These are phyloP conservation scores for Brachionus asplanchnoidis DNA, from an alignment of 1,140 invertebrate species.

Conservation along the genomic window DNA sequence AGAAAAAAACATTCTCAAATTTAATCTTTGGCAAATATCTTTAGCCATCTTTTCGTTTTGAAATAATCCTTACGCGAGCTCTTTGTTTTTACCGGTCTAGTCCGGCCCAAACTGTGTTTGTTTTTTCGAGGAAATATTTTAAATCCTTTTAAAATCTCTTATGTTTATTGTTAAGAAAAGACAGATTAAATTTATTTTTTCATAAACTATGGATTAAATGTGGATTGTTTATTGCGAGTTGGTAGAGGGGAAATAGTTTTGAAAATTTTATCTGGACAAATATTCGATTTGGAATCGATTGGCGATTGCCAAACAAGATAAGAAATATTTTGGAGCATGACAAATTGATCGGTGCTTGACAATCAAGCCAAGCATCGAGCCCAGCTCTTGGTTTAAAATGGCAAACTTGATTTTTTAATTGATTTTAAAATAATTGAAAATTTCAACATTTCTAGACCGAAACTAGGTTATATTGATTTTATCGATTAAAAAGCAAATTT, in stretches of 20 bases:
- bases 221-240: background rate
- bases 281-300: background rate
- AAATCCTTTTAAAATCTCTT: conserved; percentile 8
- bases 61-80: conserved; percentile 12
- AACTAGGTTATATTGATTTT: background rate
- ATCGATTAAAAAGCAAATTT: background rate
- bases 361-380: background rate
- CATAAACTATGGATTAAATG: conserved; percentile 4
- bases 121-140: conserved; percentile 3
- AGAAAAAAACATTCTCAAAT: background rate
- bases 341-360: background rate
- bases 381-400: background rate
- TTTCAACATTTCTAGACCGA: background rate
- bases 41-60: background rate
- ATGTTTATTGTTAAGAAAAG: conserved; percentile 5
- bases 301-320: background rate
- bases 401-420: background rate
- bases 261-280: background rate
- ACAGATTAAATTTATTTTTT: background rate
- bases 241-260: background rate
- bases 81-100: conserved; percentile 25
- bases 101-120: background rate
- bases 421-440: background rate
- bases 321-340: background rate
- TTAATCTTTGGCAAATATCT: conserved; percentile 26